Evolutionary conservation across 2,888 invertebrate species (phyloP), one percentile per base, ranked within the genome.

Genomic region (Drosophila greeni): DNA sequence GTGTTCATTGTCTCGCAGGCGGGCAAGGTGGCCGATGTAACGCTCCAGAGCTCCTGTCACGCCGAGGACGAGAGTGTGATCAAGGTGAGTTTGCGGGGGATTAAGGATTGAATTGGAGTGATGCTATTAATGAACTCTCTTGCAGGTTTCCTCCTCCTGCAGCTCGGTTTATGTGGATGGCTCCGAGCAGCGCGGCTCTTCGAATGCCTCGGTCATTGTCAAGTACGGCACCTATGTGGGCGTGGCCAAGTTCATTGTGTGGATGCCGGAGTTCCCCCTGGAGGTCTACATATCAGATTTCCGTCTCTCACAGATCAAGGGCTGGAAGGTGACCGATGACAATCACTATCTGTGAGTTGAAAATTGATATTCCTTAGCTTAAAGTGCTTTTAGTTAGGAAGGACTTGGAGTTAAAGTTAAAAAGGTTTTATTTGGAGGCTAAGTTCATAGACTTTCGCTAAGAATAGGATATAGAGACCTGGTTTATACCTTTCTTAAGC

Each of bases 91-190:
- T 5, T 7, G 5, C 2, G 1, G 7, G 23, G 5, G 14, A 9
- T n/a, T n/a, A n/a, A n/a, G n/a, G n/a, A n/a, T n/a, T n/a, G n/a
- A n/a, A n/a, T n/a, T n/a, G n/a, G n/a, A n/a, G n/a, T n/a, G n/a
- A n/a, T n/a, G n/a, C n/a, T n/a, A n/a, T n/a, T n/a, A n/a, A n/a
- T n/a, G n/a, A n/a, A n/a, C n/a, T n/a, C n/a, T n/a, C n/a, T n/a
- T n/a, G n/a, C n/a, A n/a, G 97, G 97, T 98, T 26, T 96, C 97
- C 5, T 95, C 97, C 9, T 97, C 97, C 5, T 98, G 98, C 89
- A 97, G 97, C 80, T 96, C 96, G 18, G 97, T 98, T 5, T 98
- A 97, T 89, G 94, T 98, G 29, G 98, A 98, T 88, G 98, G 98
- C 0, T 96, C 97, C 7, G 98, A 98, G 90, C 95, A 95, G 67